These are phyloP conservation scores for Parapristionchus giblindavisi DNA, from an alignment of 2,888 invertebrate genomes.

Conservation along the genomic window DNA sequence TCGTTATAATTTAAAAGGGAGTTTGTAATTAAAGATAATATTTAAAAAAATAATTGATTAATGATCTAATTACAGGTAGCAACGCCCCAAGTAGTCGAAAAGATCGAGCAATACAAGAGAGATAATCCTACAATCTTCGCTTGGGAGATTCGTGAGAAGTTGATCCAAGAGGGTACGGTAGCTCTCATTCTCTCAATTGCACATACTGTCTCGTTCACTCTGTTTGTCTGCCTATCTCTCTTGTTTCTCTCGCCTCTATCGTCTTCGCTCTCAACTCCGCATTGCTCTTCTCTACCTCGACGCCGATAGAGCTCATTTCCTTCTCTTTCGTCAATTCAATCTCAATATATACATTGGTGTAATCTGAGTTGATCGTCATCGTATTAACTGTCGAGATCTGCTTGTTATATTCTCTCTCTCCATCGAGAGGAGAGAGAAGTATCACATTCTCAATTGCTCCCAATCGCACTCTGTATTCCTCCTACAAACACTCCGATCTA, in stretches of 20 bases:
- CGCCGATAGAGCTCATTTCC: too few relatives aligned
- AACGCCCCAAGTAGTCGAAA: conserved; percentile 93
- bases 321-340: conserved; percentile 6
- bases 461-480: neutral
- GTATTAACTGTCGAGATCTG: conserved; percentile 16
- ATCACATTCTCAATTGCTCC: conserved; percentile 16
- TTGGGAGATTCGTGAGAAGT: conserved; percentile 96
- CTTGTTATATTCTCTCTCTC: neutral
- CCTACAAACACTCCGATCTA: conserved; percentile 23
- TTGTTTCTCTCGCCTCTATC: neutral
- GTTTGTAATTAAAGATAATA: too few relatives aligned
- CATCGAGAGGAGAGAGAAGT: neutral
- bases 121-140: conserved; percentile 98
- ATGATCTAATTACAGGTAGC: conserved; percentile 79
- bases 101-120: conserved; percentile 96
- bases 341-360: neutral
- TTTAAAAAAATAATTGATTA: too few relatives aligned
- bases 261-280: conserved; percentile 7
- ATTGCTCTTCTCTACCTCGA: neutral
- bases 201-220: neutral
- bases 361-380: conserved; percentile 30
- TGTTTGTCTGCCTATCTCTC: neutral
- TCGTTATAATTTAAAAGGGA: neutral
- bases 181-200: neutral
- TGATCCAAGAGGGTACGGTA: conserved; percentile 87